A percentile compares a stretch with the other conserved stretches of the same genome.
phyloP scores from a whole-genome alignment of 2,797 vertebrate species.

The Danio tinwini region DNA sequence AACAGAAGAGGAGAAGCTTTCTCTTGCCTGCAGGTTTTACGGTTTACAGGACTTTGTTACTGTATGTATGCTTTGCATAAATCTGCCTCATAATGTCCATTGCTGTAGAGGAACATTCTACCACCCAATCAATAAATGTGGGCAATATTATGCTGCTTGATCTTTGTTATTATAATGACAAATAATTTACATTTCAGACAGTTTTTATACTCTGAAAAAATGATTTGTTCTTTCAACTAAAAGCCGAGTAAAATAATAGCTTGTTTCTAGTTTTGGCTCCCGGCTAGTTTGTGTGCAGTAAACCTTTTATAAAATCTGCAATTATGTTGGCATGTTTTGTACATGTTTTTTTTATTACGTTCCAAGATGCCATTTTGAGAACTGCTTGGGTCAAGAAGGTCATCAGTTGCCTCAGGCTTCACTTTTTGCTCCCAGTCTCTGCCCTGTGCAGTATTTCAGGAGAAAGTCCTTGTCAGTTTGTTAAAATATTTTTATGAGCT shows the following conservation, averaged over 20 bases:
- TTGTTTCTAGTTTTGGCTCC: neutral
- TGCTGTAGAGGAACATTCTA: slow-evolving; percentile 39
- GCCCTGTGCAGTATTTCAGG: neutral
- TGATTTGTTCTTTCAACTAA: too few relatives aligned
- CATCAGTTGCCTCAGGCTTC: neutral
- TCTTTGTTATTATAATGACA: neutral
- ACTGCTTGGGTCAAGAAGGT: neutral
- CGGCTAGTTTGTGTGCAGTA: neutral
- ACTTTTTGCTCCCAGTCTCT: neutral
- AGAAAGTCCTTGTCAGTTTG: neutral
- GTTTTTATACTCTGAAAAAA: too few relatives aligned
- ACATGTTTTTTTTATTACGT: neutral
- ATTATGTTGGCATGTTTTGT: neutral
- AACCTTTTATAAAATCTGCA: neutral
- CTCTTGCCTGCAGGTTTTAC: slow-evolving; percentile 12
- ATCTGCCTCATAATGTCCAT: slow-evolving; percentile 27
- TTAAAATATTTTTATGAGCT: slow-evolving; percentile 1
- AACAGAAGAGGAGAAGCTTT: slow-evolving; percentile 23
- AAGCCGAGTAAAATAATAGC: too few relatives aligned
- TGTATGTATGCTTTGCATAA: slow-evolving; percentile 25
- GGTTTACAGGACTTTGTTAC: slow-evolving; percentile 40
- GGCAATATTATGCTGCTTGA: neutral
- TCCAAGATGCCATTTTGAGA: neutral
- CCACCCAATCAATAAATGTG: slow-evolving; percentile 44
- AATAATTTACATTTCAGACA: neutral